Evolutionary conservation across 2,888 invertebrate species (phyloP).

Genomic region (Pristionchus entomophagus): DNA sequence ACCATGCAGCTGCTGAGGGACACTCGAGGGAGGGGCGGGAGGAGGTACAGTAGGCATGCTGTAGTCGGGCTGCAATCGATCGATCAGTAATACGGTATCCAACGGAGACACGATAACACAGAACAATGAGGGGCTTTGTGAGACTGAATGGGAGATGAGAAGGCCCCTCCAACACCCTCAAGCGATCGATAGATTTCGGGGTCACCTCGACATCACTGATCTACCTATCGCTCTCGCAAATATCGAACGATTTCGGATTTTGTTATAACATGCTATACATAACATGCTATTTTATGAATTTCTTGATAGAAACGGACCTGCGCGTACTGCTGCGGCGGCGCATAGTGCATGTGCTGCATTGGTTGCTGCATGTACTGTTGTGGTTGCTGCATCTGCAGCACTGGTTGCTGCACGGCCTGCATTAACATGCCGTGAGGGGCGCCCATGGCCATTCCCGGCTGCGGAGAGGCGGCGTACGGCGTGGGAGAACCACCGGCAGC

Average conservation of each 20-base stretch:
- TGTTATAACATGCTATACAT: too few species aligned
- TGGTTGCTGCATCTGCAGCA: background rate
- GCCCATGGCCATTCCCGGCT: constrained; percentile 30
- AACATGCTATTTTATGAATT: too few species aligned
- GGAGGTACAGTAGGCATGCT: too few species aligned
- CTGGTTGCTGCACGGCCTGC: background rate
- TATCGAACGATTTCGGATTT: too few species aligned
- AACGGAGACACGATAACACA: background rate
- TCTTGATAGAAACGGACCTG: too few species aligned
- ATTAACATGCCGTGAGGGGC: background rate
- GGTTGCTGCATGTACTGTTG: background rate
- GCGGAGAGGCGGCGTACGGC: constrained; percentile 1
- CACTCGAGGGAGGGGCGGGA: too few species aligned
- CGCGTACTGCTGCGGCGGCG: background rate
- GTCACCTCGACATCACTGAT: background rate
- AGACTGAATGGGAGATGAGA: background rate
- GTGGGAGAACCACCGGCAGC: constrained; percentile 3
- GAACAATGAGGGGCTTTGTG: background rate
- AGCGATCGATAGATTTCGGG: background rate
- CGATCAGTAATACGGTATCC: too few species aligned
- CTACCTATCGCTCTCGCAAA: background rate
- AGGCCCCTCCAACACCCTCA: background rate
- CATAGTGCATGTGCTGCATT: background rate
- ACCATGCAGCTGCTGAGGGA: background rate
- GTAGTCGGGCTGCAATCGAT: background rate